phyloP scores from a whole-genome alignment of 2,888 invertebrate species.

The Itoplectis maculator region DNA sequence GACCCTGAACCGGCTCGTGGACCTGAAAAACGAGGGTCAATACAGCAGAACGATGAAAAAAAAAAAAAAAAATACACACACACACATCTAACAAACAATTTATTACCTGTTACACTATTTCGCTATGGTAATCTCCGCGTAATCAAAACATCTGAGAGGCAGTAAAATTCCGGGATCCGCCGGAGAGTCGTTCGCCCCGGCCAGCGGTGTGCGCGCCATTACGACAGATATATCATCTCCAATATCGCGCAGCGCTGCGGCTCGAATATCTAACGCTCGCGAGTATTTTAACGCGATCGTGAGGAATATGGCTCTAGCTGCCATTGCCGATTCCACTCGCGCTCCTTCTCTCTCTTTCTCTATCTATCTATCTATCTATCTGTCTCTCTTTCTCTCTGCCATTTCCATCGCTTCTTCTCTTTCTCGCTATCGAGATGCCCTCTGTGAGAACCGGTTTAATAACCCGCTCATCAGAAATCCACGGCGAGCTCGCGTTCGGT shows the following conservation, averaged over 20 bases:
- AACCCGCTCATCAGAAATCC: conserved; percentile 64
- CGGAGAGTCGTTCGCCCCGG: no score
- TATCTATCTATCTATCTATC: no score
- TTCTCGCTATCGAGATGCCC: conserved; percentile 27
- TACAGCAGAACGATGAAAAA: neutral
- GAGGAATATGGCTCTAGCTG: conserved; percentile 55
- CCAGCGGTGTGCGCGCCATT: neutral
- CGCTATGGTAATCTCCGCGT: neutral
- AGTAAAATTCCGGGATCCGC: neutral
- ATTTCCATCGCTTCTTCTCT: conserved; percentile 45
- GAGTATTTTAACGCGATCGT: conserved; percentile 31
- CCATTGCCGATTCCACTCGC: conserved; percentile 51
- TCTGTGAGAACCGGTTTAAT: conserved; percentile 61
- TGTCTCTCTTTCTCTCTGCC: conserved; percentile 42
- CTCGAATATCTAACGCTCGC: neutral
- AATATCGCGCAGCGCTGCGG: neutral
- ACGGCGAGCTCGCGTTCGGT: conserved; percentile 55
- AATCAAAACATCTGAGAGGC: neutral
- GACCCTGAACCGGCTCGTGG: no score
- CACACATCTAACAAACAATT: no score
- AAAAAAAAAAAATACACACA: neutral
- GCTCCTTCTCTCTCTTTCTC: conserved; percentile 41
- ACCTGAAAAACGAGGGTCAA: neutral
- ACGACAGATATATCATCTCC: neutral
- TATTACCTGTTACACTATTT: conserved; percentile 10